These are phyloP conservation scores for Nerophis ophidion DNA, from an alignment of 2,113 vertebrate genomes.

Conservation along the genomic window DNA sequence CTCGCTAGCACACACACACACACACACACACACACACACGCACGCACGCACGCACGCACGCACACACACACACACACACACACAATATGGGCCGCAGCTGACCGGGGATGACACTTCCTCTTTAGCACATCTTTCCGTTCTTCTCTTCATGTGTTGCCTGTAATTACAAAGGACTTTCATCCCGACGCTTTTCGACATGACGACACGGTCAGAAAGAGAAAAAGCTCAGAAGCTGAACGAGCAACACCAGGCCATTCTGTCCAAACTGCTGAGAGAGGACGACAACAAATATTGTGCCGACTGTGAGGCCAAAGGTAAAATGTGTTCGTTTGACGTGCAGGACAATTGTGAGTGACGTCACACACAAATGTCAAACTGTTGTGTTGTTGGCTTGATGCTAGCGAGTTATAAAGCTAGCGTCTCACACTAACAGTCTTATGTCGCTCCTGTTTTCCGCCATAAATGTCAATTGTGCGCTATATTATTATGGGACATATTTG, in stretches of 20 bases:
- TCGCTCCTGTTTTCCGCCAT: not conserved
- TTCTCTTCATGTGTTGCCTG: slow-evolving; percentile 7
- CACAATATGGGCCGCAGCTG: not conserved
- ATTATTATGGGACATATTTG: not conserved
- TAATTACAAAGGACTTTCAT: not conserved
- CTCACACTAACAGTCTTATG: not conserved
- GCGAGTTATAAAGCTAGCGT: slow-evolving; percentile 13
- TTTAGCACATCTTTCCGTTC: slow-evolving; percentile 8
- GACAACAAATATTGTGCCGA: slow-evolving; percentile 95
- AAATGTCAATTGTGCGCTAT: not conserved
- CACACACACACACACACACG: no score
- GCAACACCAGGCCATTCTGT: slow-evolving; percentile 90
- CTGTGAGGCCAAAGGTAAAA: slow-evolving; percentile 89
- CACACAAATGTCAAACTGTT: not conserved
- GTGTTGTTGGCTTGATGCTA: not conserved
- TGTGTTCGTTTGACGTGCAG: not conserved
- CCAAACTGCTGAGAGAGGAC: slow-evolving; percentile 85
- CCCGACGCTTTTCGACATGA: slow-evolving; percentile 65
- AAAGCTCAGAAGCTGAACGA: slow-evolving; percentile 95
- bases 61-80: no score
- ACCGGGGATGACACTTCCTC: slow-evolving; percentile 24
- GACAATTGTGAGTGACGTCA: not conserved
- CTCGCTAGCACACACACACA: slow-evolving; percentile 20
- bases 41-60: no score
- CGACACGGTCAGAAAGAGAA: slow-evolving; percentile 90